Conservation (phyloP, 2,113 vertebrate species). For the Upupa epops region DNA sequence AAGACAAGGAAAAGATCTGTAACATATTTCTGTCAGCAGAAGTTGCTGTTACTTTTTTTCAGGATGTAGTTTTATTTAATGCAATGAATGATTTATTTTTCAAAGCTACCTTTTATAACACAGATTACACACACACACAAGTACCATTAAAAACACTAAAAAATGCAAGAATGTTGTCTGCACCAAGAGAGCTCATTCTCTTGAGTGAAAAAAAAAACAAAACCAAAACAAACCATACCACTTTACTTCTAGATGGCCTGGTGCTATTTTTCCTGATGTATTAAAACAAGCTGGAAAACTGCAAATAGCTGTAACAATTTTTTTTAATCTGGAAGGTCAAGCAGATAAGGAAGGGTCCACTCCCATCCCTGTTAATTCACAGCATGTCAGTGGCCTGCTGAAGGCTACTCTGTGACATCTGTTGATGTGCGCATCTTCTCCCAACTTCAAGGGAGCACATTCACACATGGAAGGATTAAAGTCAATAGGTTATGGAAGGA, state of each 20-base stretch:
- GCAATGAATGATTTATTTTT: neutral
- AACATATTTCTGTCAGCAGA: neutral
- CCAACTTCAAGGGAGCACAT: neutral
- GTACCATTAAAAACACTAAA: neutral
- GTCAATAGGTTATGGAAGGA: too few species aligned
- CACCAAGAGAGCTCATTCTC: neutral
- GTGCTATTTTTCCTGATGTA: slow-evolving; percentile 39
- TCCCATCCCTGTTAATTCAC: neutral
- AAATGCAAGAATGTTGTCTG: neutral
- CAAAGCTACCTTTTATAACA: neutral
- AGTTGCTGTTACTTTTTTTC: neutral
- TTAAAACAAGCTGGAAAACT: neutral
- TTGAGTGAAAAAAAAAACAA: neutral
- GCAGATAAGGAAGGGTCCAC: neutral
- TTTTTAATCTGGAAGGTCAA: neutral
- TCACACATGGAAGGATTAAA: rapidly evolving
- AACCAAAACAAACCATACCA: neutral
- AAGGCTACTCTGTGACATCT: neutral
- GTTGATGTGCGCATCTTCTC: neutral
- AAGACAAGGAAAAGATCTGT: slow-evolving; percentile 35
- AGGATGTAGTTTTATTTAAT: neutral
- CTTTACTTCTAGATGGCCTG: slow-evolving; percentile 41
- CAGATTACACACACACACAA: neutral
- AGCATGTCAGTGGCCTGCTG: neutral
- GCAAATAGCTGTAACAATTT: neutral